A percentile compares a stretch with the other conserved stretches of the same genome.
Evolutionary conservation across 64 coral and sea anemone genomes (phyloP).

Genomic region (Stichodactyla helianthus): DNA sequence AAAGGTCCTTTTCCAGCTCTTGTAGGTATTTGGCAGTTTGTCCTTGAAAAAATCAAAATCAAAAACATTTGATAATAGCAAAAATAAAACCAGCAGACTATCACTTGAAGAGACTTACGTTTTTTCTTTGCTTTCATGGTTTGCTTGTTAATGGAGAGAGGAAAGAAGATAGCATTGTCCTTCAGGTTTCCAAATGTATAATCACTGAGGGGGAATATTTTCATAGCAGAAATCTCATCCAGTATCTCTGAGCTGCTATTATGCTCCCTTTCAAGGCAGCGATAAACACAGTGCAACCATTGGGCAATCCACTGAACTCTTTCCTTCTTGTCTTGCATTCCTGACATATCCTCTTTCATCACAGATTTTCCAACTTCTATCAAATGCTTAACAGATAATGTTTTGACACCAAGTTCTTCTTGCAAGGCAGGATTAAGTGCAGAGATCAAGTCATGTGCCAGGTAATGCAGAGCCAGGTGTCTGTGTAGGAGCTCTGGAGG

Average conservation of each 20-base stretch:
- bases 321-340: background rate
- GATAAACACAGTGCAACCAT: slow-evolving; percentile 80
- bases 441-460: slow-evolving; percentile 47
- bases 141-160: slow-evolving; percentile 50
- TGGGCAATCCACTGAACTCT: slow-evolving; percentile 49
- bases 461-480: slow-evolving; percentile 60
- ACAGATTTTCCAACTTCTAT: slow-evolving; percentile 71
- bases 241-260: slow-evolving; percentile 65
- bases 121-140: slow-evolving; percentile 48
- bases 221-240: slow-evolving; percentile 50
- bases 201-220: slow-evolving; percentile 54
- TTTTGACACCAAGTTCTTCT: slow-evolving; percentile 69
- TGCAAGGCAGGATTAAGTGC: slow-evolving; percentile 63
- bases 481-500: slow-evolving; percentile 37
- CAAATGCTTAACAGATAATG: slow-evolving; percentile 67
- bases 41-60: background rate
- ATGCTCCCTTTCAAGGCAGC: slow-evolving; percentile 77
- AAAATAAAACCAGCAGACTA: background rate
- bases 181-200: slow-evolving; percentile 51
- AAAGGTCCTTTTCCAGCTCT: slow-evolving; percentile 56
- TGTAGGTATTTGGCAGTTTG: slow-evolving; percentile 10
- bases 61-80: background rate
- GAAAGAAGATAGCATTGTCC: slow-evolving; percentile 66
- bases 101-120: slow-evolving; percentile 8
- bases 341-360: slow-evolving; percentile 21